Conservation (phyloP, 2,888 invertebrate species). For the Lapara coniferarum region DNA sequence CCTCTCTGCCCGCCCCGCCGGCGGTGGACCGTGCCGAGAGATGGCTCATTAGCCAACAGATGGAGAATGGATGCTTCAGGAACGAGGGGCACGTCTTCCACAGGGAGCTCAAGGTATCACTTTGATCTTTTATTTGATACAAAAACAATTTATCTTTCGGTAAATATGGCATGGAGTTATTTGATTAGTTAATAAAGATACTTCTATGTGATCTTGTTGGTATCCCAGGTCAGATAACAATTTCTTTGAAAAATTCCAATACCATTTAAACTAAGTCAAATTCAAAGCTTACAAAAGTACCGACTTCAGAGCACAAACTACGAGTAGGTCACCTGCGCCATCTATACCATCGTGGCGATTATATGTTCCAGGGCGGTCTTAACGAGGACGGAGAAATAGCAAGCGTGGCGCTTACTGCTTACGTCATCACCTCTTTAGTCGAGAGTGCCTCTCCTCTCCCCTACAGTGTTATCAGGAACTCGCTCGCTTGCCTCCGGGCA, state of each 20-base stretch:
- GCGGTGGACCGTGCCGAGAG: conserved; percentile 62
- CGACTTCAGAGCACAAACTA: too few relatives aligned
- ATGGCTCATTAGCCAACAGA: conserved; percentile 87
- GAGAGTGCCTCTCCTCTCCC: conserved; percentile 82
- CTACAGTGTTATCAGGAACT: conserved; percentile 76
- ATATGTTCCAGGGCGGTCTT: conserved; percentile 76
- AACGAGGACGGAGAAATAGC: conserved; percentile 77
- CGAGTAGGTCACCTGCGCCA: too few relatives aligned
- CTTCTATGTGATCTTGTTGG: not conserved
- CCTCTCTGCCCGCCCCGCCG: conserved; percentile 53
- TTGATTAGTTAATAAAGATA: too few relatives aligned
- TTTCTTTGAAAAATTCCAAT: too few relatives aligned
- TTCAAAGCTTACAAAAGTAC: too few relatives aligned
- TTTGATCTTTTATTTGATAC: not conserved
- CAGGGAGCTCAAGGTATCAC: conserved; percentile 77
- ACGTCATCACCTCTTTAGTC: conserved; percentile 86
- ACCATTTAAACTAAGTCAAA: too few relatives aligned
- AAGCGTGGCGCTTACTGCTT: conserved; percentile 87
- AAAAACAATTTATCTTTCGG: too few relatives aligned
- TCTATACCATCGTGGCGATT: not conserved
- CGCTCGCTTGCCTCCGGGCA: conserved; percentile 84
- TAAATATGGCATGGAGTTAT: too few relatives aligned
- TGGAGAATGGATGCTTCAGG: conserved; percentile 91
- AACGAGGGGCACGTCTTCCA: conserved; percentile 88
- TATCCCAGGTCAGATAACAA: not conserved